Percentiles rank a stretch among this genome's conserved stretches.
Conservation (phyloP, 2,113 vertebrate species). For the Excalfactoria chinensis region DNA sequence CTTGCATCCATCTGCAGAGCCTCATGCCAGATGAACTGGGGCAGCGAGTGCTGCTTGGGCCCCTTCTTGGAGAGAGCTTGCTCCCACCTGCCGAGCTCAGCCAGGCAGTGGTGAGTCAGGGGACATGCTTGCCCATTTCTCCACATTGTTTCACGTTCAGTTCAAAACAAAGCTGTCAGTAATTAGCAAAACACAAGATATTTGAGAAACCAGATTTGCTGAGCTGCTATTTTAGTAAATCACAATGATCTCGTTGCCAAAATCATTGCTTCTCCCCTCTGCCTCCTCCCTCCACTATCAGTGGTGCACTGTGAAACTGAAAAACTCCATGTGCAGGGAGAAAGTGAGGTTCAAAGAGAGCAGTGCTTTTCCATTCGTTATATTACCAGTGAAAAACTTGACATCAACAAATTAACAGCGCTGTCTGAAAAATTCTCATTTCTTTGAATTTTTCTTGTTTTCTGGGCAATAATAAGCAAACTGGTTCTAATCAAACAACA, state of each 20-base stretch:
- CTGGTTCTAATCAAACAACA: not conserved
- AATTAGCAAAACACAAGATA: slow-evolving; percentile 78
- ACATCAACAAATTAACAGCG: slow-evolving; percentile 64
- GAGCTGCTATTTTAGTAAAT: slow-evolving; percentile 78
- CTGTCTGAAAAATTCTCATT: not conserved
- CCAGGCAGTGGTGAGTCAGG: slow-evolving; percentile 66
- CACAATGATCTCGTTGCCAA: slow-evolving; percentile 64
- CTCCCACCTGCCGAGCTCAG: slow-evolving; percentile 72
- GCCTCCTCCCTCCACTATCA: not conserved
- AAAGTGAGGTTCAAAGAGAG: slow-evolving; percentile 70
- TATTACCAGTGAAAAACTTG: slow-evolving; percentile 30
- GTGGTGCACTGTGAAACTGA: slow-evolving; percentile 50
- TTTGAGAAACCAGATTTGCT: slow-evolving; percentile 77
- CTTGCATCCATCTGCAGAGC: slow-evolving; percentile 17
- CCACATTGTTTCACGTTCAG: slow-evolving; percentile 75
- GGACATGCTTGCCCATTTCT: slow-evolving; percentile 64
- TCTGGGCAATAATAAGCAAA: not conserved
- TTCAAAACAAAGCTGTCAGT: slow-evolving; percentile 77
- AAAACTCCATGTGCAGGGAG: slow-evolving; percentile 54
- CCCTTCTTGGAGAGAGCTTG: slow-evolving; percentile 36
- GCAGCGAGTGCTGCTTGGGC: slow-evolving; percentile 35
- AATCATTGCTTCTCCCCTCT: slow-evolving; percentile 55
- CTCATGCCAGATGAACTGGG: slow-evolving; percentile 18
- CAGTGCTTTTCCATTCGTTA: slow-evolving; percentile 48
- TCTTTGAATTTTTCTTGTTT: slow-evolving; percentile 17